Evolutionary conservation across 2,113 vertebrate species (phyloP).

Genomic region (Psephotus haematonotus): DNA sequence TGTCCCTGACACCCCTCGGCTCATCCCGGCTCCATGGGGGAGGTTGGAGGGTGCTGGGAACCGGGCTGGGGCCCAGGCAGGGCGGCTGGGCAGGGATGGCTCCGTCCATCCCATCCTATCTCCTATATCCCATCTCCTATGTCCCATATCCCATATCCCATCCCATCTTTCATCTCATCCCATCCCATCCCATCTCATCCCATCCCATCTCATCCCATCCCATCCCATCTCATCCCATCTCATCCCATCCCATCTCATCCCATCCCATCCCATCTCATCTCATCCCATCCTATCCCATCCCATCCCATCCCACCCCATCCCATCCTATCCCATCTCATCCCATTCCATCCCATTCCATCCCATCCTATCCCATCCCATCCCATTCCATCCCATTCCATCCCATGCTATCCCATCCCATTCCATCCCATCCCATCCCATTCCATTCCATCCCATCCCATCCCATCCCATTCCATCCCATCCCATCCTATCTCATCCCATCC

Average conservation of each 20-base stretch:
- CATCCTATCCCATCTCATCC: not conserved
- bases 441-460: too few species aligned
- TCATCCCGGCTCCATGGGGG: not conserved
- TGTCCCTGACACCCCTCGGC: not conserved
- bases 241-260: not conserved
- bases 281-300: not conserved
- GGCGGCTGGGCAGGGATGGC: not conserved
- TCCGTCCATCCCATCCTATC: not conserved
- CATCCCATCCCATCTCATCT: too few species aligned
- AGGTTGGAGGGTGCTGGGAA: not conserved
- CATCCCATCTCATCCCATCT: not conserved
- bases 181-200: not conserved
- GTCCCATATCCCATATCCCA: not conserved
- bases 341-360: not conserved
- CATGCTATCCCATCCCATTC: not conserved
- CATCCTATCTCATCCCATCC: fast-evolving
- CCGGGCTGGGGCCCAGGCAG: not conserved
- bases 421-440: not conserved
- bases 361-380: not conserved
- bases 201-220: not conserved
- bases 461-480: not conserved
- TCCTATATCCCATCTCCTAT: not conserved
- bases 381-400: not conserved
- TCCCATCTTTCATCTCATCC: not conserved
- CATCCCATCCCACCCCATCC: not conserved